A percentile compares a stretch with the other conserved stretches of the same genome.
phyloP scores from a whole-genome alignment of 2,797 vertebrate species.

The Enteromius mattozi region DNA sequence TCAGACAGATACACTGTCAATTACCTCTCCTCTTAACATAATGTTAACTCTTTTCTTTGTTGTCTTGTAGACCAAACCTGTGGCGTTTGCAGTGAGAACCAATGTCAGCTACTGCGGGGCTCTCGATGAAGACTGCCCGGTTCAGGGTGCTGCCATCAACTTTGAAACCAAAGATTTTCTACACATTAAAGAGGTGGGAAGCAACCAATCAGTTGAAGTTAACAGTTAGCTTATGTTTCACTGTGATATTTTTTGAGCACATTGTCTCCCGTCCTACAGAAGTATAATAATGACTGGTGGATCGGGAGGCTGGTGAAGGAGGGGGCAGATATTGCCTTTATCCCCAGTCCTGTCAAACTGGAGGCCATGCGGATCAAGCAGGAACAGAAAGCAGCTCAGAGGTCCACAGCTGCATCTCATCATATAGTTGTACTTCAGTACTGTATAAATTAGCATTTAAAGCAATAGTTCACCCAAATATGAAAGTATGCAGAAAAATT shows the following conservation, averaged over 20 bases:
- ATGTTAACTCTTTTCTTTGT: neutral
- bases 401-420: conserved; percentile 66
- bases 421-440: neutral
- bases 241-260: neutral
- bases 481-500: neutral
- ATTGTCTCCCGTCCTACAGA: conserved; percentile 73
- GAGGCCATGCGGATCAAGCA: conserved; percentile 95
- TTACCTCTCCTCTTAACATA: conserved; percentile 37
- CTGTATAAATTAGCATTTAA: neutral
- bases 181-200: conserved; percentile 94
- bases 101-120: conserved; percentile 97
- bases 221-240: neutral
- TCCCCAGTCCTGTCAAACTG: conserved; percentile 94
- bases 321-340: conserved; percentile 94
- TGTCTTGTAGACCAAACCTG: conserved; percentile 86
- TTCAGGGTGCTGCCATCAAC: conserved; percentile 94
- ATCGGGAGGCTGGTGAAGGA: conserved; percentile 96
- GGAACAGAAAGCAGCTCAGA: conserved; percentile 90
- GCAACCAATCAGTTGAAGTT: neutral
- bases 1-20: neutral
- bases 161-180: conserved; percentile 99
- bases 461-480: neutral
- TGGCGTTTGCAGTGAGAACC: conserved; percentile 95
- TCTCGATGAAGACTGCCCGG: conserved; percentile 93
- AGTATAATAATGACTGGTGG: conserved; percentile 99